Conservation (phyloP, 1,140 invertebrate species). For the Pogonomyrmex barbatus region DNA sequence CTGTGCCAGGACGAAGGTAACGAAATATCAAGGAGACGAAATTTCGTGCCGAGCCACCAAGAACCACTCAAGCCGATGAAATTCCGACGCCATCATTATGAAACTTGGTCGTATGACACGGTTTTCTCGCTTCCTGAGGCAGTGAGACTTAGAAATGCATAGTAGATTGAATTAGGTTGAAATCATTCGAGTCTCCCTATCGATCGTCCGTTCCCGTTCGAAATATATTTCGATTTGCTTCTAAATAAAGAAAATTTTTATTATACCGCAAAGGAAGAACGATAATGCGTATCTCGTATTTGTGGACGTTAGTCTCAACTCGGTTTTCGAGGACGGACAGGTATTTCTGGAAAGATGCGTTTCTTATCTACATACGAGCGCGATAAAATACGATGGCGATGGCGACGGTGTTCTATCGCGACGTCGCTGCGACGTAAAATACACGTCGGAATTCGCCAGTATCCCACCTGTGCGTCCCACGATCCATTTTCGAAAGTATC, state of each 20-base stretch:
- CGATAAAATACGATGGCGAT: slow-evolving; percentile 56
- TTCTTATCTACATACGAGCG: slow-evolving; percentile 44
- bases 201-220: neutral
- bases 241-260: neutral
- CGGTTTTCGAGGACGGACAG: neutral
- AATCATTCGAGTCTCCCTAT: neutral
- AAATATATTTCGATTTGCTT: neutral
- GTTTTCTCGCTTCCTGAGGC: slow-evolving; percentile 4
- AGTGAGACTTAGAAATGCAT: neutral
- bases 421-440: slow-evolving; percentile 1
- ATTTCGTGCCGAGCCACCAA: neutral
- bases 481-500: slow-evolving; percentile 69
- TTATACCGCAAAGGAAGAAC: no score
- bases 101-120: slow-evolving; percentile 26
- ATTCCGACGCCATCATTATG: slow-evolving; percentile 65
- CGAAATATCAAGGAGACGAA: slow-evolving; percentile 48
- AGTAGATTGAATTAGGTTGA: neutral
- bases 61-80: slow-evolving; percentile 71
- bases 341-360: slow-evolving; percentile 6
- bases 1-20: slow-evolving; percentile 17
- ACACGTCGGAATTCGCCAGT: slow-evolving; percentile 31
- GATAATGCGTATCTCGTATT: neutral
- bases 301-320: neutral
- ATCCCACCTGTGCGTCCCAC: slow-evolving; percentile 26
- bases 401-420: neutral